Percentiles rank a stretch among this genome's conserved stretches.
Evolutionary conservation across 2,113 vertebrate species (phyloP).

Genomic region (Ascaphus truei): DNA sequence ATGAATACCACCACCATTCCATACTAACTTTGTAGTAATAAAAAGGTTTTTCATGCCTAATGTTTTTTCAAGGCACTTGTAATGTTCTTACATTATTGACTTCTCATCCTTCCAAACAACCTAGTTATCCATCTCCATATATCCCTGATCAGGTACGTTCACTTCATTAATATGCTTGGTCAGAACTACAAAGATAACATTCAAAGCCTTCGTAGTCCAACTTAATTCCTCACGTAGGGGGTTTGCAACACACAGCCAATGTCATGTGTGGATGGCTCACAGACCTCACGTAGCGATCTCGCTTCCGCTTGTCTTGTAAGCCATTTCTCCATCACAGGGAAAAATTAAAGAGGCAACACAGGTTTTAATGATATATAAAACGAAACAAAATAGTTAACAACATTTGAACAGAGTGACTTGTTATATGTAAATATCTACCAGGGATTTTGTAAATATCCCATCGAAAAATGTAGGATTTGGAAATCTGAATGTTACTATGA

Average conservation of each 20-base stretch:
- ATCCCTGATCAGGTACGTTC: conserved; percentile 22
- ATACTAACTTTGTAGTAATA: too few relatives aligned
- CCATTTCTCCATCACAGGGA: not conserved
- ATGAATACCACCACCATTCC: too few relatives aligned
- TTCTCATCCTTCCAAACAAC: conserved; percentile 24
- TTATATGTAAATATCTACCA: too few relatives aligned
- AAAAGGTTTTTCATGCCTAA: not conserved
- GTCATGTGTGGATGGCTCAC: conserved; percentile 1
- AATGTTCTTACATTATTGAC: conserved; percentile 26
- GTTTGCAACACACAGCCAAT: conserved; percentile 28
- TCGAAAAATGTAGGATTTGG: too few relatives aligned
- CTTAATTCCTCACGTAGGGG: conserved; percentile 23
- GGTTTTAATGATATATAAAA: conserved; percentile 3
- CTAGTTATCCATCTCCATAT: conserved; percentile 16
- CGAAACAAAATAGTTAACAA: too few relatives aligned
- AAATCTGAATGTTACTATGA: too few relatives aligned
- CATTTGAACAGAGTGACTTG: too few relatives aligned
- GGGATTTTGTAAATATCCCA: too few relatives aligned
- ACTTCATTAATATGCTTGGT: conserved; percentile 36
- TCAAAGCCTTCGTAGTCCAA: conserved; percentile 23
- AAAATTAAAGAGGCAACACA: not conserved
- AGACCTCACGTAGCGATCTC: conserved; percentile 2
- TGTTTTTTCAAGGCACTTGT: not conserved
- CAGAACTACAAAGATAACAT: conserved; percentile 31
- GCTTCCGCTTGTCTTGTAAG: not conserved